Evolutionary conservation across 1,140 invertebrate species (phyloP).

Genomic region (Drosophila subpulchrella): DNA sequence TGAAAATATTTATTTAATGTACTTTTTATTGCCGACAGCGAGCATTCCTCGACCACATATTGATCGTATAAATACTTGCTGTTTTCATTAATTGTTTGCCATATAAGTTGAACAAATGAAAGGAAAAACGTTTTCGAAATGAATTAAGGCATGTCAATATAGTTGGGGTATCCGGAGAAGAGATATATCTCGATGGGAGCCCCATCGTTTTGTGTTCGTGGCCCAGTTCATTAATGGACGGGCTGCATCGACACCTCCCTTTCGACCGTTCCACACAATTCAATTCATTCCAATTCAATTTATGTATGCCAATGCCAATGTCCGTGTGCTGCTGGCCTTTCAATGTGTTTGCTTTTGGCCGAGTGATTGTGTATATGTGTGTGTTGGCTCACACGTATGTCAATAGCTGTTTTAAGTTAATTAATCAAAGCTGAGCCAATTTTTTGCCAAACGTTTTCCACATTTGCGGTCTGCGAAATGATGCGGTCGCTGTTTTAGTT

Average conservation of each 20-base stretch:
- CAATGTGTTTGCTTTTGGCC: constrained; percentile 1
- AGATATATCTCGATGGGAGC: constrained; percentile 14
- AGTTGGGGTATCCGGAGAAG: neutral
- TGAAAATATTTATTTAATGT: constrained; percentile 11
- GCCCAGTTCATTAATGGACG: constrained; percentile 52
- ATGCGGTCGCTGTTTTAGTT: constrained; percentile 50
- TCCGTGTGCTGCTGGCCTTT: constrained; percentile 23
- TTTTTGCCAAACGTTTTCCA: constrained; percentile 57
- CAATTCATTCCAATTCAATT: constrained; percentile 76
- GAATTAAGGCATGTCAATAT: constrained; percentile 16
- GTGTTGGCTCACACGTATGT: constrained; percentile 33
- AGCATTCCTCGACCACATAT: neutral
- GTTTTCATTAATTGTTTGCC: constrained; percentile 25
- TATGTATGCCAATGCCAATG: constrained; percentile 74
- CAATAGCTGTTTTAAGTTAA: constrained; percentile 78
- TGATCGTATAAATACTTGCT: constrained; percentile 12
- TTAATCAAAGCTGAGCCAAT: constrained; percentile 77
- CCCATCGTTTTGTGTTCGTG: constrained; percentile 21
- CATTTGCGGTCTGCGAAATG: constrained; percentile 37
- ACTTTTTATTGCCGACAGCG: constrained; percentile 5
- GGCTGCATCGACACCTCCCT: constrained; percentile 20
- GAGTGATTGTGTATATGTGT: constrained; percentile 7
- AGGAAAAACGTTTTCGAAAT: constrained; percentile 14
- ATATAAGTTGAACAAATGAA: constrained; percentile 16
- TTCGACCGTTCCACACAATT: constrained; percentile 42